Evolutionary conservation across 1,140 invertebrate species (phyloP).

Genomic region (Brachionus angularis): DNA sequence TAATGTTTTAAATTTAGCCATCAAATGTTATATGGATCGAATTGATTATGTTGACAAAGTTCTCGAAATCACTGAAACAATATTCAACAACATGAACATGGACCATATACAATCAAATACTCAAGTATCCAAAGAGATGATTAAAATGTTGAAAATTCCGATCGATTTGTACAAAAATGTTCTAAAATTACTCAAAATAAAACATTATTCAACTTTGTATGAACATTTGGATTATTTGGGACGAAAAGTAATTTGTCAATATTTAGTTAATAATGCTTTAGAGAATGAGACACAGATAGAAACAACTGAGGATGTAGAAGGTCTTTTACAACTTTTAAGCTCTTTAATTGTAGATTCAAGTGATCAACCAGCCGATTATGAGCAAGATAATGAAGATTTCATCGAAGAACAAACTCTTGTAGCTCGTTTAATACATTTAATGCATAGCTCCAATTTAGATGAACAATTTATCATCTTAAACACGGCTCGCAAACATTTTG

Average conservation of each 20-base stretch:
- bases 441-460: conserved; percentile 71
- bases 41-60: conserved; percentile 94
- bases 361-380: conserved; percentile 63
- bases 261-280: conserved; percentile 79
- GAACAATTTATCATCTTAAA: conserved; percentile 71
- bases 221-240: conserved; percentile 84
- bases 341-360: conserved; percentile 79
- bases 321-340: conserved; percentile 63
- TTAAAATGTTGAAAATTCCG: conserved; percentile 85
- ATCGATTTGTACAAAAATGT: conserved; percentile 88
- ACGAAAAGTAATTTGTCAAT: conserved; percentile 76
- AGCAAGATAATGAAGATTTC: conserved; percentile 86
- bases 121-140: conserved; percentile 82
- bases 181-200: conserved; percentile 60
- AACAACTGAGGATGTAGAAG: conserved; percentile 70
- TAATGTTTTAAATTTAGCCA: conserved; percentile 84
- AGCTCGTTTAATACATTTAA: conserved; percentile 81
- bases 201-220: conserved; percentile 78
- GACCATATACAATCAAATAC: conserved; percentile 70
- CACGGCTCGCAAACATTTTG: conserved; percentile 80
- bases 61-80: conserved; percentile 77
- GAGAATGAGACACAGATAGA: conserved; percentile 81
- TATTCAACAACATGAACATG: conserved; percentile 72
- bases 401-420: conserved; percentile 90
- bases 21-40: conserved; percentile 90